Base-by-base conservation (phyloP, 1,140 invertebrate genomes). In the Zophobas morio region DNA sequence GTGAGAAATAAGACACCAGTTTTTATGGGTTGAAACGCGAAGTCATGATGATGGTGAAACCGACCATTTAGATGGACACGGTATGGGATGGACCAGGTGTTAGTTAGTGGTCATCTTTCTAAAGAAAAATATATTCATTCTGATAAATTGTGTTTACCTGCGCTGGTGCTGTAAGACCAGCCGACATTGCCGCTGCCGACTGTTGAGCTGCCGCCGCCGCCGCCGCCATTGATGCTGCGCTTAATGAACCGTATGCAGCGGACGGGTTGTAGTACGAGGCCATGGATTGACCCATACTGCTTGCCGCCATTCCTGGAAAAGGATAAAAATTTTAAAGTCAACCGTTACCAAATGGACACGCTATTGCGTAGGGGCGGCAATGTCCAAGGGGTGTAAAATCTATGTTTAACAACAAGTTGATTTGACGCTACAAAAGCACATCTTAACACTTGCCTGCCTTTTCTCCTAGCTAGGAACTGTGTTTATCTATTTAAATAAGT, bases 161-260 rank as follows among this genome's bases (percentile, higher is more conserved):
- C 75, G 88, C 88, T 75, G 89, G 88, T 81, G 88, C 86, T 33
- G 86, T 88, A 33, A 91, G 86, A 49, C 89, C 88, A 2, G 89
- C 89, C 36, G 89, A 90, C 88, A 91, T 91, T 33, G 88, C 89
- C 39, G 87, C 87, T n/a, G 89, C 88, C 2, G 88, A 89, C 78
- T 90, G 90, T 76, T 90, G 90, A n/a, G 90, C 90, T 39, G 90
- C 90, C 2, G 89, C 90, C 6, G 90, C 90, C 1, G 90, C 90
- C 6, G 90, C 90, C 54, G 91, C 91, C 89, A 91, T 91, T 56
- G 89, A 90, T 1, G 90, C 90, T 20, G 90, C 89, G 49, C 89
- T 91, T 5, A 92, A 82, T 1, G 90, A 89, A 42, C 90, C 89
- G 78, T 92, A 92, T 39, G 91, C 90, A n/a, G 90, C 90, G 46